These are phyloP conservation scores for Abrostola triplasia DNA, from an alignment of 2,888 invertebrate genomes.

Conservation along the genomic window DNA sequence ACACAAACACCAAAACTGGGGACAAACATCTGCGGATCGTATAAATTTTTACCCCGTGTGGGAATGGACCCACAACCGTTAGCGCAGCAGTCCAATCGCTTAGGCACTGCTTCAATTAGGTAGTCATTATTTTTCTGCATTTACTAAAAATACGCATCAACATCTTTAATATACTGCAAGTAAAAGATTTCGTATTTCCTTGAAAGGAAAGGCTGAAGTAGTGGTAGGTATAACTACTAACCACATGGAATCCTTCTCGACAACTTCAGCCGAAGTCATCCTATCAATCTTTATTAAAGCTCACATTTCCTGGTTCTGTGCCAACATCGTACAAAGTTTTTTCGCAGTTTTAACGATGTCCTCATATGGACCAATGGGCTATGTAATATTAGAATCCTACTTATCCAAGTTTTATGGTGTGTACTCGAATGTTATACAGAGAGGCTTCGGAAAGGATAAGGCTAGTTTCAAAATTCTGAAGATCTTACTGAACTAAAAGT, in stretches of 20 bases:
- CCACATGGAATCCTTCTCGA: conserved; percentile 17
- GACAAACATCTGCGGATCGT: too few relatives aligned
- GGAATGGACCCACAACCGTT: too few relatives aligned
- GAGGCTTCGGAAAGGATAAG: neutral
- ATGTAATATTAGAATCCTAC: conserved; percentile 27
- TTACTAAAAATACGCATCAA: too few relatives aligned
- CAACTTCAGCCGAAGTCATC: conserved; percentile 29
- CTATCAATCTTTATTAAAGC: conserved; percentile 47
- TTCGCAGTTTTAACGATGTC: conserved; percentile 31
- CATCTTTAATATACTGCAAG: too few relatives aligned
- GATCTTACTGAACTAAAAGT: too few relatives aligned
- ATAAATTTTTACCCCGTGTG: too few relatives aligned
- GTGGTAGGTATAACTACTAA: neutral
- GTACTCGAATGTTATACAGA: neutral
- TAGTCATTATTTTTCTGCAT: too few relatives aligned
- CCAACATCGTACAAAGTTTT: conserved; percentile 49
- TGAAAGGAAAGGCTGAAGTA: neutral
- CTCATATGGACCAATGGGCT: conserved; percentile 41
- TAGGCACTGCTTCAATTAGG: too few relatives aligned
- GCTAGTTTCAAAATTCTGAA: too few relatives aligned
- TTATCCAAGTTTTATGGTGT: conserved; percentile 34
- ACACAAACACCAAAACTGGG: too few relatives aligned
- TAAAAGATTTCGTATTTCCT: too few relatives aligned
- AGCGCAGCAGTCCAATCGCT: too few relatives aligned
- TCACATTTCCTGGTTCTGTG: conserved; percentile 44